phyloP scores from a whole-genome alignment of 2,888 invertebrate species.

The Noctua pronuba region DNA sequence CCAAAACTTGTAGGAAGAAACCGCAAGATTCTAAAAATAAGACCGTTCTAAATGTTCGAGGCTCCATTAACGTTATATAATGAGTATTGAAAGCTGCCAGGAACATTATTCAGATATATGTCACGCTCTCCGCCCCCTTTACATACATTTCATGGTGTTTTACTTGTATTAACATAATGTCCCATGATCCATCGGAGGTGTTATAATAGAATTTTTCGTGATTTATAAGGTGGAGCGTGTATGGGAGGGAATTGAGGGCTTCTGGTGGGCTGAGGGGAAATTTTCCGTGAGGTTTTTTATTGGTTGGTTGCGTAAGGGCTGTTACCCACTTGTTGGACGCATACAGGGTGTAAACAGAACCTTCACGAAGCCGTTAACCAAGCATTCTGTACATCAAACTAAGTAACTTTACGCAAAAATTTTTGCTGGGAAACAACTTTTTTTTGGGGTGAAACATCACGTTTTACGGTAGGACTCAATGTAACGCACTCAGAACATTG shows the following conservation, averaged over 20 bases:
- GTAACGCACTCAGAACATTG: too few relatives aligned
- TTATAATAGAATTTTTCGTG: constrained; percentile 60
- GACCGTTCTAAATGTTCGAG: constrained; percentile 40
- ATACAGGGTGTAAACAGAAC: too few relatives aligned
- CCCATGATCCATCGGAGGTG: constrained; percentile 66
- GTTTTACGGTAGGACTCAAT: too few relatives aligned
- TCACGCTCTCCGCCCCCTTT: constrained; percentile 36
- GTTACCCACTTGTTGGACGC: background rate
- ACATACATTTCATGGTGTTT: constrained; percentile 75
- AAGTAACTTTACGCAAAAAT: too few relatives aligned
- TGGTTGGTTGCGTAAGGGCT: background rate
- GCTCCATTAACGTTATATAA: constrained; percentile 52
- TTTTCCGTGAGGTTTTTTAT: constrained; percentile 19
- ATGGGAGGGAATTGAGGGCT: constrained; percentile 17
- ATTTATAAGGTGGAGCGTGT: constrained; percentile 33
- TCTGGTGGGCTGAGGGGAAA: background rate
- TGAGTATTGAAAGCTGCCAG: constrained; percentile 62
- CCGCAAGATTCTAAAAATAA: constrained; percentile 24
- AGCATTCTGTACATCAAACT: too few relatives aligned
- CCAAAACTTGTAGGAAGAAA: constrained; percentile 1
- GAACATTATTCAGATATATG: constrained; percentile 60
- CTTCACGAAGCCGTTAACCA: too few relatives aligned
- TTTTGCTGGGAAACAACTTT: too few relatives aligned
- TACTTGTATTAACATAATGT: constrained; percentile 77
- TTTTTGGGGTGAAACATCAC: too few relatives aligned